Percentiles rank a stretch among this genome's conserved stretches.
Conservation (phyloP, 2,797 vertebrate species). For the Danio kyathit region DNA sequence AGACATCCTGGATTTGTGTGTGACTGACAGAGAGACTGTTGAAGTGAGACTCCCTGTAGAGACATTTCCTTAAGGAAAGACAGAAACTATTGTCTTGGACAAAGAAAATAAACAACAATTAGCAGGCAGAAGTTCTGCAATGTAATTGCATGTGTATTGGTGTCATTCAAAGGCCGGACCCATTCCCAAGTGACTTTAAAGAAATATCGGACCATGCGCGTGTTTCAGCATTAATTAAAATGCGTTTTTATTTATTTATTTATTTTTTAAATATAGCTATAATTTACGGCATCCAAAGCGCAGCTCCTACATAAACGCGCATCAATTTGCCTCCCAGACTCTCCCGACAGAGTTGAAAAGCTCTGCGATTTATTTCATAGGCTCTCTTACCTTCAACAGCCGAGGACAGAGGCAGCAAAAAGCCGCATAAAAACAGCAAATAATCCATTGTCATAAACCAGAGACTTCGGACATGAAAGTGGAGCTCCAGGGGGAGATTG, state of each 20-base stretch:
- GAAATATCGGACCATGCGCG: neutral
- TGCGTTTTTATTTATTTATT: neutral
- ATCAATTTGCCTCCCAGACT: slow-evolving; percentile 14
- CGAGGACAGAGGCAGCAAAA: slow-evolving; percentile 78
- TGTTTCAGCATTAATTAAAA: neutral
- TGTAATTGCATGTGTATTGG: slow-evolving; percentile 5
- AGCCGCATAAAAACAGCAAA: slow-evolving; percentile 82
- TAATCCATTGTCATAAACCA: slow-evolving; percentile 86
- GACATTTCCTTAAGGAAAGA: slow-evolving; percentile 37
- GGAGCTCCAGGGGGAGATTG: slow-evolving; percentile 64
- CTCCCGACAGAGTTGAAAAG: neutral
- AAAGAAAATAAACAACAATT: slow-evolving; percentile 41
- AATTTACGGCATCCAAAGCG: neutral
- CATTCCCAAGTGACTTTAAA: neutral
- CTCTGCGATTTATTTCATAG: neutral
- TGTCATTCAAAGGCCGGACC: slow-evolving; percentile 22
- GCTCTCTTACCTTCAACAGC: slow-evolving; percentile 82
- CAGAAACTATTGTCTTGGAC: slow-evolving; percentile 31
- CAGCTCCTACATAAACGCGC: neutral
- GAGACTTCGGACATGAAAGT: slow-evolving; percentile 79
- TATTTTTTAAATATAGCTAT: neutral
- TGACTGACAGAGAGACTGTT: slow-evolving; percentile 18
- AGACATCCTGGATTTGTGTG: neutral
- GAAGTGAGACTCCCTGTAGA: slow-evolving; percentile 28
- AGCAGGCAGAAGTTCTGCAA: neutral